Evolutionary conservation across 1,140 invertebrate genomes (phyloP).

Genomic region (Drosophila paulistorum): DNA sequence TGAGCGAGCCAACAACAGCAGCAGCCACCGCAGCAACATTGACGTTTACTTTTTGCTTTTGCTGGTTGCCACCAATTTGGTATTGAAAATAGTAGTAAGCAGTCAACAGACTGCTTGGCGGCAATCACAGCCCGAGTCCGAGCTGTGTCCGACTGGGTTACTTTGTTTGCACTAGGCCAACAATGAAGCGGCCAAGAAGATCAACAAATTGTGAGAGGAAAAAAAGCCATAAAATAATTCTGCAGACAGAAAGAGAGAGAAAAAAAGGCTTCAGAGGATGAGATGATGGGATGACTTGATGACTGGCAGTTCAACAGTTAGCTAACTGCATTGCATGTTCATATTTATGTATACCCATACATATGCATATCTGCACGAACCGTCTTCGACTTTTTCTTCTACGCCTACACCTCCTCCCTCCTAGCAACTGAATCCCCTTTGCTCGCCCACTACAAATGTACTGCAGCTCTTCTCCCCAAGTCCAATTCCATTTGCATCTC

Average conservation of each 20-base stretch:
- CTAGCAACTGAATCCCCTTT: background rate
- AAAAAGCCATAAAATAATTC: conserved; percentile 13
- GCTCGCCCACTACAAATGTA: conserved; percentile 20
- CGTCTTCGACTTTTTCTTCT: background rate
- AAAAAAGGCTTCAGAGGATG: conserved; percentile 37
- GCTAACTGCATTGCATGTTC: conserved; percentile 33
- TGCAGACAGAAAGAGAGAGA: conserved; percentile 18
- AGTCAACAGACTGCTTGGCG: conserved; percentile 77
- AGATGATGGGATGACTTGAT: conserved; percentile 11
- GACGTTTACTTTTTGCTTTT: conserved; percentile 34
- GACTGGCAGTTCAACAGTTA: conserved; percentile 29
- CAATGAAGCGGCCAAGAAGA: conserved; percentile 45
- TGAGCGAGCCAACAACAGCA: conserved; percentile 58
- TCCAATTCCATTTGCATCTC: conserved; percentile 15
- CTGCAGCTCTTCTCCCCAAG: conserved; percentile 38
- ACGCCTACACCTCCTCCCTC: conserved; percentile 13
- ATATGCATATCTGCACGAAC: background rate
- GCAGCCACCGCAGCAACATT: no score
- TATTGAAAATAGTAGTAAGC: conserved; percentile 57
- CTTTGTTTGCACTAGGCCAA: conserved; percentile 58
- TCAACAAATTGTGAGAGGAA: conserved; percentile 48
- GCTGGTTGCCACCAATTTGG: conserved; percentile 71
- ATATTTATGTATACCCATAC: conserved; percentile 33
- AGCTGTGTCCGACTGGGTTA: conserved; percentile 29
- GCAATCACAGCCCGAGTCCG: conserved; percentile 33